phyloP scores from a whole-genome alignment of 2,113 vertebrate species.

The Rynchops niger region DNA sequence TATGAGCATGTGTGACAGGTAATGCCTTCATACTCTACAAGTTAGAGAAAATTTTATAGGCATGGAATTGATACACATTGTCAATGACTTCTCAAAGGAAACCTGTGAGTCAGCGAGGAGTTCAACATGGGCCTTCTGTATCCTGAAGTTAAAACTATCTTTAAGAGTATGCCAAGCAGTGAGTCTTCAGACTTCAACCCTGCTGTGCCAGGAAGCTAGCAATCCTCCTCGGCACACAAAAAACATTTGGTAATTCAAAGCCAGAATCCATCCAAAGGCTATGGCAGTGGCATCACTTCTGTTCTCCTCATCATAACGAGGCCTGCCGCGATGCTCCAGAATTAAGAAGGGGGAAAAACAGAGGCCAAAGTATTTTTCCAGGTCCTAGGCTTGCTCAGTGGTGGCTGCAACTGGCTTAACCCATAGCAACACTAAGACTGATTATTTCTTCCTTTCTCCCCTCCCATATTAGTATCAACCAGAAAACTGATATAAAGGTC shows the following conservation, averaged over 20 bases:
- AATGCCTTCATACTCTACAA: background rate
- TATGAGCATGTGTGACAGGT: background rate
- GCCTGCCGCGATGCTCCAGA: background rate
- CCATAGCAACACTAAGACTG: background rate
- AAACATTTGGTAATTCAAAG: background rate
- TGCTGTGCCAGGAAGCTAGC: background rate
- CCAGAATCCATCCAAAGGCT: background rate
- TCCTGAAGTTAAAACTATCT: background rate
- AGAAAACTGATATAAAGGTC: background rate
- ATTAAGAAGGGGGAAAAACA: background rate
- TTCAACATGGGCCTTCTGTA: background rate
- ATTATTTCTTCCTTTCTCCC: background rate
- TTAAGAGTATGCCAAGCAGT: background rate
- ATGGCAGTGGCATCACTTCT: background rate
- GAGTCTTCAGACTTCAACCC: background rate
- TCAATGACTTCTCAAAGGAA: background rate
- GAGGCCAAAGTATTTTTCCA: background rate
- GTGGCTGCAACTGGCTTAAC: background rate
- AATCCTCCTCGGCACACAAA: background rate
- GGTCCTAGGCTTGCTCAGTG: background rate
- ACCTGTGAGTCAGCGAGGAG: background rate
- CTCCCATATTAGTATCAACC: background rate
- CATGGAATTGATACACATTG: background rate
- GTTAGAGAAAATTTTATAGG: background rate
- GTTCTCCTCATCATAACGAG: background rate